Evolutionary conservation across 2,888 invertebrate genomes (phyloP).

Genomic region (Diadegma fenestrale): DNA sequence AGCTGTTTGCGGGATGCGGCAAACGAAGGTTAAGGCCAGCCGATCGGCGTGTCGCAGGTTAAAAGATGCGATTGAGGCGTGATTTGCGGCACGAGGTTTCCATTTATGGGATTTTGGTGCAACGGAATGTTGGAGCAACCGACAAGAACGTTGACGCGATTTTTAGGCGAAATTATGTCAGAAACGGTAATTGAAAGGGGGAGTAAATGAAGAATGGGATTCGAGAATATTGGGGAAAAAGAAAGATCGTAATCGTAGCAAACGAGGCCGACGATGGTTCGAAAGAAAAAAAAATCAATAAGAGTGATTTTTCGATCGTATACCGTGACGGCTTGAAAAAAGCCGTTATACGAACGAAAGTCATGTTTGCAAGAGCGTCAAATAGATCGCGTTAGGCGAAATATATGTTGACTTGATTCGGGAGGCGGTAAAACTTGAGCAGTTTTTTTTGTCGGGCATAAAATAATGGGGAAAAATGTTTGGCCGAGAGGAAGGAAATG

Average conservation of each 20-base stretch:
- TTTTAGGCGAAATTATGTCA: background rate
- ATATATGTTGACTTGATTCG: slow-evolving; percentile 36
- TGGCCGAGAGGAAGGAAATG: background rate
- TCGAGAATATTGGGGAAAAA: background rate
- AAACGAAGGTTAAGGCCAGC: background rate
- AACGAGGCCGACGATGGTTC: slow-evolving; percentile 1
- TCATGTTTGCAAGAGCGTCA: background rate
- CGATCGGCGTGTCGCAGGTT: background rate
- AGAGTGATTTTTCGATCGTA: background rate
- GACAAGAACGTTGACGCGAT: too few species aligned
- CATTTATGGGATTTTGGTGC: background rate
- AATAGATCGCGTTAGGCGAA: slow-evolving; percentile 14
- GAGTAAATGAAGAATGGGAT: background rate
- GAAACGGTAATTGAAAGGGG: background rate
- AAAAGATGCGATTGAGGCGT: background rate
- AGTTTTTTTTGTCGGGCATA: slow-evolving; percentile 33
- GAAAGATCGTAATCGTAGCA: background rate
- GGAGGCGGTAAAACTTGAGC: slow-evolving; percentile 58
- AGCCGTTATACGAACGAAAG: background rate
- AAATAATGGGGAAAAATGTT: background rate
- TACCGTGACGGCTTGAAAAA: background rate
- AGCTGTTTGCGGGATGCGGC: background rate
- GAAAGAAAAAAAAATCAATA: slow-evolving; percentile 5
- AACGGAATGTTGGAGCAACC: background rate
- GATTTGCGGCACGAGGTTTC: background rate